These are phyloP conservation scores for Cataglyphis hispanica DNA, from an alignment of 1,140 invertebrate species.

Conservation along the genomic window DNA sequence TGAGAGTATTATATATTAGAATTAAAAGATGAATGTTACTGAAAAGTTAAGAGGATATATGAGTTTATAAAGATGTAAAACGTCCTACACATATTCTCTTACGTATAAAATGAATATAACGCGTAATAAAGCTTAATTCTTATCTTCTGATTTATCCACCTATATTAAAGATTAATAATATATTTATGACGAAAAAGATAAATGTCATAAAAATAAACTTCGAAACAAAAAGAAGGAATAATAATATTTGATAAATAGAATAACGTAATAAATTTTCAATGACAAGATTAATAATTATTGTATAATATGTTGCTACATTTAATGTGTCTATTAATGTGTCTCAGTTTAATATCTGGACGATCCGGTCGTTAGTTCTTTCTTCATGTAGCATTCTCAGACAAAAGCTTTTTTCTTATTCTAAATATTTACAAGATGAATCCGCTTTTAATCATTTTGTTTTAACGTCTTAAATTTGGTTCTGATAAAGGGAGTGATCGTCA, in stretches of 20 bases:
- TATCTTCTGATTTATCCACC: neutral
- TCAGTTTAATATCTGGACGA: neutral
- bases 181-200: neutral
- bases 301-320: neutral
- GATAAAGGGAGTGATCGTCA: neutral
- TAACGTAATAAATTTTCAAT: neutral
- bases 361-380: neutral
- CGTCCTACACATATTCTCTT: slow-evolving; percentile 1
- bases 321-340: neutral
- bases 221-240: neutral
- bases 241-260: neutral
- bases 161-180: slow-evolving; percentile 26
- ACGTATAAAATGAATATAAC: neutral
- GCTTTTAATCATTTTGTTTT: neutral
- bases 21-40: slow-evolving; percentile 13
- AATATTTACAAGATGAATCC: neutral
- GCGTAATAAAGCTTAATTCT: slow-evolving; percentile 13
- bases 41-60: neutral
- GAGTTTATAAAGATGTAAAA: neutral
- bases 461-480: neutral
- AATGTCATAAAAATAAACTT: neutral
- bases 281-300: slow-evolving; percentile 3
- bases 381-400: neutral
- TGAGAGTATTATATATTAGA: neutral
- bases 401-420: neutral